These are phyloP conservation scores for Hylyphantes graminicola DNA, from an alignment of 1,140 invertebrate genomes.

Conservation along the genomic window DNA sequence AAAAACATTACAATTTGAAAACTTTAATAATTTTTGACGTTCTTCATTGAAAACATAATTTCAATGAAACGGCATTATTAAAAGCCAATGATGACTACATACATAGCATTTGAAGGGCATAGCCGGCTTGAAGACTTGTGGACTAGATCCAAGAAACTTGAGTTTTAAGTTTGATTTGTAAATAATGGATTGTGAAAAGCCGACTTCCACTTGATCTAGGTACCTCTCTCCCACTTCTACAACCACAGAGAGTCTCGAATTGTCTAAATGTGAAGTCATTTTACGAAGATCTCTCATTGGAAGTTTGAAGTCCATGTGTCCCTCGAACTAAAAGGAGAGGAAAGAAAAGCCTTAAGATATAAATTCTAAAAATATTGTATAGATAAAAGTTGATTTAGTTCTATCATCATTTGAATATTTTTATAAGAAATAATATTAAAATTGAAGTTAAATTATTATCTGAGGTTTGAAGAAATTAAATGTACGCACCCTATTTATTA, in stretches of 20 bases:
- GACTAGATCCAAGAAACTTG: slow-evolving; percentile 85
- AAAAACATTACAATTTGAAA: too few relatives aligned
- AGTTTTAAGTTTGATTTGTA: slow-evolving; percentile 86
- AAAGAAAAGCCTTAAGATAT: not conserved
- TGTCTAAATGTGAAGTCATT: slow-evolving; percentile 75
- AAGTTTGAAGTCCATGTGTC: slow-evolving; percentile 86
- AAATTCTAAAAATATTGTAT: not conserved
- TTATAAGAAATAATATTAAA: too few relatives aligned
- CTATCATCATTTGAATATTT: too few relatives aligned
- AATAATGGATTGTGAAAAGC: slow-evolving; percentile 86
- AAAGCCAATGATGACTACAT: slow-evolving; percentile 67
- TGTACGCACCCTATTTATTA: too few relatives aligned
- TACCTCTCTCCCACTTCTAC: slow-evolving; percentile 91
- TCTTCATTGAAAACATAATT: too few relatives aligned
- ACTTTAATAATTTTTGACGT: too few relatives aligned
- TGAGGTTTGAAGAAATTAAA: not conserved
- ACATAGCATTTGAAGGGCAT: slow-evolving; percentile 87
- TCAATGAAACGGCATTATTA: too few relatives aligned
- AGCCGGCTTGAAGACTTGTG: slow-evolving; percentile 92
- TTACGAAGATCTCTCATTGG: slow-evolving; percentile 81
- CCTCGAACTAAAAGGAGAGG: slow-evolving; percentile 78
- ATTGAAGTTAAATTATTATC: not conserved
- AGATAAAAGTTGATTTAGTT: not conserved
- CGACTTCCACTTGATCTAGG: slow-evolving; percentile 79
- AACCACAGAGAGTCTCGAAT: slow-evolving; percentile 84